Base-by-base conservation (phyloP, 2,888 invertebrate genomes). In the Clivina fossor region DNA sequence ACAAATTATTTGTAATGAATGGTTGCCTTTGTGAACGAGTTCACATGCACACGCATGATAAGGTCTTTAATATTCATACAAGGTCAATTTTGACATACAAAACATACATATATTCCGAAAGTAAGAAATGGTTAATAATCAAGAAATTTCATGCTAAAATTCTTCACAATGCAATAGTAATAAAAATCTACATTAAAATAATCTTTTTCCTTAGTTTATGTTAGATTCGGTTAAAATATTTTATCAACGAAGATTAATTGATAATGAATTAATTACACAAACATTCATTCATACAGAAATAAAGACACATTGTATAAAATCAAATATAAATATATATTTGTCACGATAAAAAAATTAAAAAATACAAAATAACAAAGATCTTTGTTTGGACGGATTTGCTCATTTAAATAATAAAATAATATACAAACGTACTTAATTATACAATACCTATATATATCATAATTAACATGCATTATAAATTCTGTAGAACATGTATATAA, bases 1-100 rank as follows among this genome's bases (percentile, higher is more conserved):
- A 50, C 50, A 50, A 50, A 50, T 50, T 50, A 41, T 50, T 41
- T 32, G 26, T 50, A 41, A 50, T 50, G 50, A 50, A 50, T 50
- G 50, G 50, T 24, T 50, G 50, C 41, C 41, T 50, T 50, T 28
- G 40, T 30, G 30, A 50, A 30, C 16, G 19, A 20, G 32, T 50
- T 50, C 50, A 19, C 50, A 50, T 50, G 41, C 41, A 50, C 22
- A 35, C 22, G n/a, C n/a, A 41, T 41, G 50, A 49, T 38, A 49
- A 49, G 37, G 50, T 50, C 50, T 50, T 30, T 9, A 9, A 20
- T 35, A 19, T n/a, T 16, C 8, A 22, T 33, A 24, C 49, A 50
- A 50, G 50, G 50, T 50, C 30, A 32, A 11, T 2, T 15, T 18
- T 33, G n/a, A 8, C 33, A 33, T 8, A 30, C 30, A 11, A 9